Evolutionary conservation across 2,888 invertebrate genomes (phyloP).

Genomic region (Lacanobia oleracea): DNA sequence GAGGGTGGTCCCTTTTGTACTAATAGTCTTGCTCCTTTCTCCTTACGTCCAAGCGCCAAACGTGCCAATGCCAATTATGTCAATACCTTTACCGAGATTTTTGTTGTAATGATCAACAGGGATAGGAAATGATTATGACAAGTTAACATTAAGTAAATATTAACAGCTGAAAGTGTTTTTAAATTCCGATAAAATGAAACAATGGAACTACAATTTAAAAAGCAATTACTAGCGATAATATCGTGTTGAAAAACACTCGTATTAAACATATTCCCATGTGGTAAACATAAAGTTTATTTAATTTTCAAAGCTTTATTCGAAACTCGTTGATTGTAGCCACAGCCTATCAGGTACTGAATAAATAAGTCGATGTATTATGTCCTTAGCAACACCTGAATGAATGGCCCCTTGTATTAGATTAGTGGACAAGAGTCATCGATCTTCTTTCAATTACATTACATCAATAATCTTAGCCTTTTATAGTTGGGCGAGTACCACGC

Average conservation of each 20-base stretch:
- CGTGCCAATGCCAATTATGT: conserved; percentile 20
- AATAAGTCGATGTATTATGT: conserved; percentile 25
- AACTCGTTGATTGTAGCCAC: conserved; percentile 2
- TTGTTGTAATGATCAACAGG: conserved; percentile 8
- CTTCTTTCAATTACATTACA: conserved; percentile 51
- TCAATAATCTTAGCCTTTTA: conserved; percentile 56
- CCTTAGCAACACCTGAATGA: conserved; percentile 13
- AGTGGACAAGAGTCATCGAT: conserved; percentile 31
- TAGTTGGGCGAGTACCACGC: conserved; percentile 44
- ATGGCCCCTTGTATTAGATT: conserved; percentile 19
- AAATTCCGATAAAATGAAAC: neutral
- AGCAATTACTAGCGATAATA: conserved; percentile 9
- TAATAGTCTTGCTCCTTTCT: conserved; percentile 6
- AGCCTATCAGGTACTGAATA: conserved; percentile 20
- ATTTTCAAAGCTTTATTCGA: conserved; percentile 1
- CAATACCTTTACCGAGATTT: conserved; percentile 6
- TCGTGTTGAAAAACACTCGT: conserved; percentile 6
- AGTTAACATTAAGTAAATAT: neutral
- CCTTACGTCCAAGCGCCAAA: neutral
- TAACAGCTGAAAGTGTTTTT: neutral
- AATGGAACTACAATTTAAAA: conserved; percentile 1
- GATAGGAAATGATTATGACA: neutral
- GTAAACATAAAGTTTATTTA: conserved; percentile 1
- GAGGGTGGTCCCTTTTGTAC: conserved; percentile 1
- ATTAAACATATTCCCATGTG: neutral